A percentile compares a stretch with the other conserved stretches of the same genome.
These are phyloP conservation scores for Ophiothrix spiculata DNA, from an alignment of 35 echinoderm and acorn worm species.

Conservation along the genomic window DNA sequence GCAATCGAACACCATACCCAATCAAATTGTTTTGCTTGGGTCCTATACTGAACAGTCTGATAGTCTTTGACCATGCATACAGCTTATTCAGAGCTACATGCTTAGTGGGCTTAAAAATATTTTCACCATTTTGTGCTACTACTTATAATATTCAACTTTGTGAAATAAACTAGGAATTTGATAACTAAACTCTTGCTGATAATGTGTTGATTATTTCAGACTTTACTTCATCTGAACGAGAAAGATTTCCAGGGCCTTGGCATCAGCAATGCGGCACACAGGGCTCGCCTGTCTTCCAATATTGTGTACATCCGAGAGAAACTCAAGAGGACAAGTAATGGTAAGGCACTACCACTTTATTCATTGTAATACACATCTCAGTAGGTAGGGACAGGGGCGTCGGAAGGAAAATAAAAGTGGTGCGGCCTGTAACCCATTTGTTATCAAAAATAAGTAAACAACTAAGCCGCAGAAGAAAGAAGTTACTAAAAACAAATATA, in stretches of 20 bases:
- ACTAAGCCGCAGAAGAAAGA: too few relatives aligned
- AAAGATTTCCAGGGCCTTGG: slow-evolving; percentile 58
- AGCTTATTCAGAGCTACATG: background rate
- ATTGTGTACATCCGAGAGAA: slow-evolving; percentile 82
- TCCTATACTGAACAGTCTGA: background rate
- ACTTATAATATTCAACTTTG: background rate
- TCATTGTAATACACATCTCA: too few relatives aligned
- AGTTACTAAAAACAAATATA: too few relatives aligned
- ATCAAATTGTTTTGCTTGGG: background rate
- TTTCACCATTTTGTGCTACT: too few relatives aligned
- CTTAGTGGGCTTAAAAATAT: background rate
- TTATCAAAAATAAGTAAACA: too few relatives aligned
- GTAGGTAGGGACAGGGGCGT: too few relatives aligned
- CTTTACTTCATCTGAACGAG: slow-evolving; percentile 71
- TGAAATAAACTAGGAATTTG: background rate
- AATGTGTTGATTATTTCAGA: slow-evolving; percentile 60
- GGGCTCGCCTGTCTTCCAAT: slow-evolving; percentile 75
- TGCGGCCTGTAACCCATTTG: too few relatives aligned
- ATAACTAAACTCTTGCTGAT: background rate
- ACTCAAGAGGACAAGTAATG: slow-evolving; percentile 44
- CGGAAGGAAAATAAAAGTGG: too few relatives aligned
- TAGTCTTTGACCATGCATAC: background rate
- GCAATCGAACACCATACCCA: background rate
- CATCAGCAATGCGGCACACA: slow-evolving; percentile 68
- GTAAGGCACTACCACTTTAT: background rate